phyloP scores from a whole-genome alignment of 2,113 vertebrate genomes.

The Clarias macrocephalus region DNA sequence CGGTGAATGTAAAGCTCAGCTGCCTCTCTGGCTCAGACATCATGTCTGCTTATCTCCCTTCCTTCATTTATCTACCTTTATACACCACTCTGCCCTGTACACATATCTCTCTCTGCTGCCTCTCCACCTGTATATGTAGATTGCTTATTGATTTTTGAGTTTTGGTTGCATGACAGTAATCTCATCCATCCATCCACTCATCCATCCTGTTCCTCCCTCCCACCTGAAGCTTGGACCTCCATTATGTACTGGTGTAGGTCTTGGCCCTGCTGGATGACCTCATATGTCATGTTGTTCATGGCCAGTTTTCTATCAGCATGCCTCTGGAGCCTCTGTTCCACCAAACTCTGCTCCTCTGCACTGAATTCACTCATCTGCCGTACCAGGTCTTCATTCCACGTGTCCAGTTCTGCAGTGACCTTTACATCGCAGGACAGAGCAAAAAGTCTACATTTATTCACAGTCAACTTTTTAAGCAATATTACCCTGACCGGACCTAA shows the following conservation, averaged over 20 bases:
- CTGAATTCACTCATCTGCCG: constrained; percentile 88
- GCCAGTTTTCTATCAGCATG: constrained; percentile 91
- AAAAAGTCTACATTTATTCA: background rate
- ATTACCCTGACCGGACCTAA: background rate
- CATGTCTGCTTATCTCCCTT: background rate
- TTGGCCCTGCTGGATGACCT: constrained; percentile 97
- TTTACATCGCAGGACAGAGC: constrained; percentile 56
- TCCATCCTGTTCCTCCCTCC: background rate
- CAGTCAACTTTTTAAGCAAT: background rate
- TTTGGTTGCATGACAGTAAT: background rate
- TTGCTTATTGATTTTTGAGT: background rate
- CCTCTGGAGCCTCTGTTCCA: constrained; percentile 90
- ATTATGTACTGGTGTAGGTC: constrained; percentile 98
- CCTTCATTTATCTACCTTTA: constrained; percentile 6
- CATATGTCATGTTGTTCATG: constrained; percentile 98
- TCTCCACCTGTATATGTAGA: background rate
- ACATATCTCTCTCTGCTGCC: background rate
- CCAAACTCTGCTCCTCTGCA: constrained; percentile 85
- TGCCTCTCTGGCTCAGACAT: constrained; percentile 9
- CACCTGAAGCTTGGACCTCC: constrained; percentile 98
- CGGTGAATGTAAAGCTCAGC: constrained; percentile 14
- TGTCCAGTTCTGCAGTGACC: constrained; percentile 93
- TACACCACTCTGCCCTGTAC: background rate
- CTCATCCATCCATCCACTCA: background rate
- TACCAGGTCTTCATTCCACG: constrained; percentile 95